phyloP scores from a whole-genome alignment of 2,113 vertebrate genomes.

The Psilopsiagon aurifrons region DNA sequence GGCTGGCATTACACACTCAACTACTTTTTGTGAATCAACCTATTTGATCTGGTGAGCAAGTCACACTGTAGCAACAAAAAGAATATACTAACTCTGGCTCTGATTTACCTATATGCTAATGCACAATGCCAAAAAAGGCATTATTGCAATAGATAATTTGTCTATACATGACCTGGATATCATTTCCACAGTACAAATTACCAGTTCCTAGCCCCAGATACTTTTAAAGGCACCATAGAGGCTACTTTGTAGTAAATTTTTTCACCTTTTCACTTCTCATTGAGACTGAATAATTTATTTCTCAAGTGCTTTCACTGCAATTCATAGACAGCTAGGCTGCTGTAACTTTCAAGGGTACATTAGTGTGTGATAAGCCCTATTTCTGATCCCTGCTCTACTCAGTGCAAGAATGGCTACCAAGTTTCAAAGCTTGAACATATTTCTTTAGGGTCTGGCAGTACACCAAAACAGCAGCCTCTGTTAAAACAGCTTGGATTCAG shows the following conservation, averaged over 20 bases:
- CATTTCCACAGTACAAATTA: not conserved
- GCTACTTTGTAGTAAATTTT: not conserved
- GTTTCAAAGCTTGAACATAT: not conserved
- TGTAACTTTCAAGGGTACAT: constrained; percentile 9
- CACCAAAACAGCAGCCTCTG: not conserved
- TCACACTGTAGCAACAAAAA: not conserved
- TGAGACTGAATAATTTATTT: constrained; percentile 28
- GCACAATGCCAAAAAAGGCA: not conserved
- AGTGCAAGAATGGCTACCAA: not conserved
- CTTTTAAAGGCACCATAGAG: not conserved
- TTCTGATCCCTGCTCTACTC: not conserved
- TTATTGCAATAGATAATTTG: not conserved
- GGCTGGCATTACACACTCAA: not conserved
- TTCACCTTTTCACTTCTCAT: not conserved
- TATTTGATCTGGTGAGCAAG: not conserved
- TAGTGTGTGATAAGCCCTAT: not conserved
- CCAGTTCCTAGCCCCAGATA: not conserved
- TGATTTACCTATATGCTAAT: not conserved
- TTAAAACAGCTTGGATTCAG: not conserved
- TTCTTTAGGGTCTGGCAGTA: constrained; percentile 48
- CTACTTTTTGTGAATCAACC: constrained; percentile 32
- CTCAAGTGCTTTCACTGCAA: not conserved
- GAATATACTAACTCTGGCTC: not conserved
- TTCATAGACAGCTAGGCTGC: not conserved
- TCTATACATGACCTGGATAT: not conserved